phyloP scores from a whole-genome alignment of 2,888 invertebrate genomes.

The Drosophila hamatofila region DNA sequence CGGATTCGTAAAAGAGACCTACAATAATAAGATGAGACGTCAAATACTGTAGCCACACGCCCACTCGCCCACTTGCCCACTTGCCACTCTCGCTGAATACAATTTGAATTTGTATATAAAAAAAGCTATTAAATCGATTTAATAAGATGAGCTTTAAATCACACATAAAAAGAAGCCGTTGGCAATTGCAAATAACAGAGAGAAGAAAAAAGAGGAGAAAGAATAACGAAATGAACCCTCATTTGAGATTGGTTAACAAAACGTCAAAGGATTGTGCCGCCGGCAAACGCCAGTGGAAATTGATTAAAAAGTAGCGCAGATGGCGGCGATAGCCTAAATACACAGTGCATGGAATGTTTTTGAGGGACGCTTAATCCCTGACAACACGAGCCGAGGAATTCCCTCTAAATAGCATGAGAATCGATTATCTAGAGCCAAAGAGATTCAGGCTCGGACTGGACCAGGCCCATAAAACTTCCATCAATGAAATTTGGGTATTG shows the following conservation, averaged over 20 bases:
- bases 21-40: background rate
- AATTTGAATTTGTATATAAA: slow-evolving; percentile 6
- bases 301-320: slow-evolving; percentile 70
- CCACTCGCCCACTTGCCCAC: background rate
- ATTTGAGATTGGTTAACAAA: slow-evolving; percentile 46
- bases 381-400: slow-evolving; percentile 17
- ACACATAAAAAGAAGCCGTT: slow-evolving; percentile 28
- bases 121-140: slow-evolving; percentile 16
- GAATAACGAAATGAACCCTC: slow-evolving; percentile 35
- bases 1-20: background rate
- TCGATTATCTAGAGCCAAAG: slow-evolving; percentile 55
- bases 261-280: slow-evolving; percentile 58
- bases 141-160: slow-evolving; percentile 26
- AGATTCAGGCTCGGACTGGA: slow-evolving; percentile 12
- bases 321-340: slow-evolving; percentile 62
- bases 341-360: slow-evolving; percentile 45
- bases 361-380: slow-evolving; percentile 44
- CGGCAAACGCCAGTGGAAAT: slow-evolving; percentile 61
- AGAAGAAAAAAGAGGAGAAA: background rate
- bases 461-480: slow-evolving; percentile 38
- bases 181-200: slow-evolving; percentile 28
- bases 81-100: background rate
- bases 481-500: slow-evolving; percentile 42
- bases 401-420: slow-evolving; percentile 41
- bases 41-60: background rate